Evolutionary conservation across 2,888 invertebrate species (phyloP).

Genomic region (Euproctis similis): DNA sequence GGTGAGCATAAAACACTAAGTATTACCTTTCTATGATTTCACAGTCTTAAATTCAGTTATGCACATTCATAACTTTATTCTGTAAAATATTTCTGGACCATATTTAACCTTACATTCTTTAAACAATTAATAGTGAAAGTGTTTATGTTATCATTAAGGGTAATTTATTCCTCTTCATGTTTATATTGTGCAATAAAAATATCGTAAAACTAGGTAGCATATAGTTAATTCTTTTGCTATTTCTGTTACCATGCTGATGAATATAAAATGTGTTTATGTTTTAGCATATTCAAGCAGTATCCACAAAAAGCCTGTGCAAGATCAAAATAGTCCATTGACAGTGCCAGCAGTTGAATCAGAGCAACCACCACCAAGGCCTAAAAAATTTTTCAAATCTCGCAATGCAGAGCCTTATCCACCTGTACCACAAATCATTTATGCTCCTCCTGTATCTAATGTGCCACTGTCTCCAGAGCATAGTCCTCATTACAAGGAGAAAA

Average conservation of each 20-base stretch:
- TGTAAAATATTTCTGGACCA: too few species aligned
- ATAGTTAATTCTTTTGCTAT: too few species aligned
- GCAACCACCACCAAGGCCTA: conserved; percentile 81
- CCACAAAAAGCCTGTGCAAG: conserved; percentile 66
- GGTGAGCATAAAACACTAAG: conserved; percentile 60
- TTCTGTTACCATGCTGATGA: too few species aligned
- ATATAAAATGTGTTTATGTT: conserved; percentile 33
- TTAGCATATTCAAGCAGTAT: conserved; percentile 61
- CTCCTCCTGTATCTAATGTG: conserved; percentile 62
- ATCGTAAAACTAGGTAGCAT: too few species aligned
- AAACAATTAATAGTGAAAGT: conserved; percentile 27
- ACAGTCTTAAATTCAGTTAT: too few species aligned
- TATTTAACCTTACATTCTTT: conserved; percentile 19
- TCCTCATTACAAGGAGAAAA: conserved; percentile 59
- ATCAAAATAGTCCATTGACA: conserved; percentile 72
- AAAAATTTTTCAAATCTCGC: conserved; percentile 93
- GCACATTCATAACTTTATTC: too few species aligned
- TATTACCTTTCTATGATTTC: conserved; percentile 14
- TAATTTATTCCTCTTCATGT: too few species aligned
- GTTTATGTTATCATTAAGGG: conserved; percentile 6
- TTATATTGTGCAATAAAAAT: too few species aligned
- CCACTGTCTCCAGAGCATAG: conserved; percentile 65
- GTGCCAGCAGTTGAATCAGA: conserved; percentile 71
- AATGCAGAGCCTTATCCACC: conserved; percentile 79
- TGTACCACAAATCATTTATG: conserved; percentile 70